A percentile compares a stretch with the other conserved stretches of the same genome.
Evolutionary conservation across 2,113 vertebrate species (phyloP).

Genomic region (Piliocolobus tephrosceles): DNA sequence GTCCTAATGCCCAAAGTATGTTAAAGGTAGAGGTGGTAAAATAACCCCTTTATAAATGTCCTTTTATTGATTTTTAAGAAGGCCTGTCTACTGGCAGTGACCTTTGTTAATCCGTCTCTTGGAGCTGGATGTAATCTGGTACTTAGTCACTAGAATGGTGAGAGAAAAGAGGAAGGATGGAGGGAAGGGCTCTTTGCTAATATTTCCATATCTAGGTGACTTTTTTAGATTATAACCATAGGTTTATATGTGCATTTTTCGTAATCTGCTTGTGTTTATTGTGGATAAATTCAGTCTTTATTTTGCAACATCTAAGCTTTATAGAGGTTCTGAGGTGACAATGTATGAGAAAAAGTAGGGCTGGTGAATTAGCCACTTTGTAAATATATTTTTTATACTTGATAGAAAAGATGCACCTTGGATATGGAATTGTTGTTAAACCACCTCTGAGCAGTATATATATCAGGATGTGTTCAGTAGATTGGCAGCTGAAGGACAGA

Average conservation of each 20-base stretch:
- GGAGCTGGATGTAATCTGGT: background rate
- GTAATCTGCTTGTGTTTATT: background rate
- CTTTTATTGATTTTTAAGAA: background rate
- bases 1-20: background rate
- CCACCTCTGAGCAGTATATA: background rate
- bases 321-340: background rate
- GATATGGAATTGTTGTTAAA: background rate
- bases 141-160: background rate
- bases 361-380: background rate
- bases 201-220: background rate
- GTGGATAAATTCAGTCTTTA: background rate
- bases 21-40: background rate
- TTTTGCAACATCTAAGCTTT: background rate
- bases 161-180: background rate
- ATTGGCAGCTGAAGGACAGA: background rate
- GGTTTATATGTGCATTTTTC: background rate
- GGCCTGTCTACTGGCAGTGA: background rate
- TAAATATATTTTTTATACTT: background rate
- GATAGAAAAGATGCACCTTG: background rate
- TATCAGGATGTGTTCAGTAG: background rate
- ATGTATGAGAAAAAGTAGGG: background rate
- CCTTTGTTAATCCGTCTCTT: background rate
- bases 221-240: background rate
- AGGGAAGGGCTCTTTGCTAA: background rate
- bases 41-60: background rate